Base-by-base conservation (phyloP, 2,888 invertebrate genomes). In the Piscicola geometra region DNA sequence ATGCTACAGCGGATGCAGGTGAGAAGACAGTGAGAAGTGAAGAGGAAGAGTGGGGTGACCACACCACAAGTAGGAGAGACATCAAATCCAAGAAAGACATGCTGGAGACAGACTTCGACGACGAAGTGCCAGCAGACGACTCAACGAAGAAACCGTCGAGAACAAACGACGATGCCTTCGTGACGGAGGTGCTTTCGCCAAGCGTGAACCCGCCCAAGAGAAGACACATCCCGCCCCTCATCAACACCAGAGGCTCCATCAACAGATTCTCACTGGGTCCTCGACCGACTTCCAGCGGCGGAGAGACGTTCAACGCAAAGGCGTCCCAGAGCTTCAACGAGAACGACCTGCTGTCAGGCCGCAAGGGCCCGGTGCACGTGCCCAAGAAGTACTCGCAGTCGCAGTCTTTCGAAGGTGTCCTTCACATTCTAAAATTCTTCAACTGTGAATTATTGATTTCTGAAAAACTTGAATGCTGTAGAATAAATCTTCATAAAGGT, bases 71-170 rank as follows among this genome's bases (percentile, higher is more conserved):
- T 30, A 18, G n/a, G n/a, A n/a, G n/a, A n/a, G n/a, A n/a, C n/a
- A n/a, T n/a, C n/a, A n/a, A n/a, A n/a, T n/a, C n/a, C 41, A 67
- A 67, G 32, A 67, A 67, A 67, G 35, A 21, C 36, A 25, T 71
- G 25, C 28, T 73, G 18, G 73, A 73, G 56, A 73, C 73, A 5
- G 41, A 73, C 35, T 73, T 73, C 30, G 73, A 73, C 15, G 32
- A 25, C 30, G 60, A 73, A 32, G 33, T 32, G 25, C 64, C 60
- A 0, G 1, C 9, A 21, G 28, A 67, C n/a, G 9, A 64, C 64
- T 64, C 25, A 3, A 12, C 41, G 9, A 41, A 41, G 9, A 21
- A 64, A 3, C 5, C 25, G 5, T 12, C 64, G 21, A 64, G 5
- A 3, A 30, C 25, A 3, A 28, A 67, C 2, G 68, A 67, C 32